Conservation (phyloP, 2,888 invertebrate species). For the Ectemnius continuus region DNA sequence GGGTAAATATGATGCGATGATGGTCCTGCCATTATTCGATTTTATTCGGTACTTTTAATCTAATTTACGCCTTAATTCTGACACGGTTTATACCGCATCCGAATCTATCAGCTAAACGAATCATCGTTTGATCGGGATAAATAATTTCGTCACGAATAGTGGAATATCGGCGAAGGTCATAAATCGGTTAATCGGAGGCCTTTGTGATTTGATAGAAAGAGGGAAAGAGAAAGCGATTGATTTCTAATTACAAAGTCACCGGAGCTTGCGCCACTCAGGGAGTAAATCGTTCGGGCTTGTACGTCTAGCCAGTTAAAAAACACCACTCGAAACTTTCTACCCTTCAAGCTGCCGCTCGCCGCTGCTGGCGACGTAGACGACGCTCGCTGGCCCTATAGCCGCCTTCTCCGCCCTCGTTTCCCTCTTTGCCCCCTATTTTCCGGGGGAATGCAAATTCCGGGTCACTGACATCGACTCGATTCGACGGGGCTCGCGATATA, state of each 20-base stretch:
- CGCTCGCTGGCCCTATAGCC: neutral
- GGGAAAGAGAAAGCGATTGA: slow-evolving; percentile 43
- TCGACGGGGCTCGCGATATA: slow-evolving; percentile 50
- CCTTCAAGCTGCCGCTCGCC: slow-evolving; percentile 23
- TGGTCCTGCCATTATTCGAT: too few relatives aligned
- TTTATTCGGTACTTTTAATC: too few relatives aligned
- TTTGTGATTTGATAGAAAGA: slow-evolving; percentile 2
- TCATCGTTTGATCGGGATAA: too few relatives aligned
- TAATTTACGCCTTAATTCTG: too few relatives aligned
- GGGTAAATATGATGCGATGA: too few relatives aligned
- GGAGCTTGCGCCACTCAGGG: slow-evolving; percentile 40
- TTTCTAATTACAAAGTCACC: slow-evolving; percentile 57
- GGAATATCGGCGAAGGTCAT: neutral
- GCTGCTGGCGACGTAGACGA: neutral
- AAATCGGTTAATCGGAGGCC: slow-evolving; percentile 12
- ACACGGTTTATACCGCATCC: too few relatives aligned
- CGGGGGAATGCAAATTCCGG: slow-evolving; percentile 65
- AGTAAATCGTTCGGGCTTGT: slow-evolving; percentile 45
- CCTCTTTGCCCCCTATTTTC: slow-evolving; percentile 52
- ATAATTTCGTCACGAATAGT: too few relatives aligned
- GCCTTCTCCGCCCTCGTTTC: neutral
- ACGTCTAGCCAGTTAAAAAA: slow-evolving; percentile 43
- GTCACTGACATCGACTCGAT: slow-evolving; percentile 63
- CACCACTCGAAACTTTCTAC: slow-evolving; percentile 48
- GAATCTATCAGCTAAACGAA: too few relatives aligned